phyloP scores from a whole-genome alignment of 2,797 vertebrate genomes.

The Acrossocheilus fasciatus region DNA sequence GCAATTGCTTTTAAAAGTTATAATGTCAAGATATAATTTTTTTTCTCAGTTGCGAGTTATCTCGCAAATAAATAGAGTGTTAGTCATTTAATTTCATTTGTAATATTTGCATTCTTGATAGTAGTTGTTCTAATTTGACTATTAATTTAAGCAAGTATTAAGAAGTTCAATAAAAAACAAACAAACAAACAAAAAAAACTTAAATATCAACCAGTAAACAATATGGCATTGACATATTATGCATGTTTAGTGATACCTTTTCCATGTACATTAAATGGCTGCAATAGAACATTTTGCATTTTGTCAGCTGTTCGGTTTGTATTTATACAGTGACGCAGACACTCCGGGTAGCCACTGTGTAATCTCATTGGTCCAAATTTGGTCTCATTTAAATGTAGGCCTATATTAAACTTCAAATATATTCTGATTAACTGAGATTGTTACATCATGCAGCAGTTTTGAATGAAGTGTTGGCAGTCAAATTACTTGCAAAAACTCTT shows the following conservation, averaged over 20 bases:
- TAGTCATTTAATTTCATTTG: not conserved
- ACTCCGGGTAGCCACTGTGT: not conserved
- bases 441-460: slow-evolving; percentile 2
- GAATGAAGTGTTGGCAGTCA: not conserved
- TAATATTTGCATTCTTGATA: not conserved
- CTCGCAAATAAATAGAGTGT: not conserved
- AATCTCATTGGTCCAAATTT: not conserved
- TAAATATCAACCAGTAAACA: not conserved
- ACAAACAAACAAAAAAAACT: not conserved
- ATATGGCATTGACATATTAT: not conserved
- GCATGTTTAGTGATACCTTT: not conserved
- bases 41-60: too few relatives aligned
- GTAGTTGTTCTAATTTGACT: not conserved
- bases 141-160: not conserved
- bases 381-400: not conserved
- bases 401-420: not conserved
- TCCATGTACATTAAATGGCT: not conserved
- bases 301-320: not conserved
- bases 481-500: not conserved
- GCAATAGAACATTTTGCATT: not conserved
- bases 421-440: not conserved
- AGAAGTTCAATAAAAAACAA: not conserved
- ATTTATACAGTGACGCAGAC: not conserved
- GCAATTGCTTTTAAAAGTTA: too few relatives aligned
- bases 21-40: too few relatives aligned